Evolutionary conservation across 2,113 vertebrate species (phyloP).

Genomic region (Tricholaema leucomelas): DNA sequence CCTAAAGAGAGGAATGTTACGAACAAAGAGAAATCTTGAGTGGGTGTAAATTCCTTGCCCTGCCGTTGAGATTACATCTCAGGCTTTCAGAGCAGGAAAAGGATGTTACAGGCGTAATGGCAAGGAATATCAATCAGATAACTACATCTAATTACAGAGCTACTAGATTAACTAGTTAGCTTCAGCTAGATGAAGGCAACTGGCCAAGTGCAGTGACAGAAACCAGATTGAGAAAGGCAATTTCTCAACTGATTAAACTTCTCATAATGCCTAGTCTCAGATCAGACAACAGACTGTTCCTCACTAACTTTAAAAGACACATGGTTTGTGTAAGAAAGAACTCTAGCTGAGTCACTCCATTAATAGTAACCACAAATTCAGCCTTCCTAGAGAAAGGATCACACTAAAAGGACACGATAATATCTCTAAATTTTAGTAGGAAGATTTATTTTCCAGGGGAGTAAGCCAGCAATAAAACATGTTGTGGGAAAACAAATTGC

Average conservation of each 20-base stretch:
- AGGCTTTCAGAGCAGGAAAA: constrained; percentile 42
- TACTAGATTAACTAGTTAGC: not conserved
- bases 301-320: not conserved
- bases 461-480: not conserved
- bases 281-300: not conserved
- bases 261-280: not conserved
- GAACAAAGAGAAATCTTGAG: constrained; percentile 17
- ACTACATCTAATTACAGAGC: not conserved
- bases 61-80: not conserved
- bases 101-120: constrained; percentile 40
- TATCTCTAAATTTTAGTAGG: not conserved
- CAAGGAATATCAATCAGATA: constrained; percentile 43
- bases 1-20: not conserved
- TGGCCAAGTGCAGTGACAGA: not conserved
- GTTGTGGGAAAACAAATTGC: not conserved
- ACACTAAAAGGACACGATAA: not conserved
- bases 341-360: not conserved
- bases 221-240: not conserved
- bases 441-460: not conserved
- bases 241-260: not conserved
- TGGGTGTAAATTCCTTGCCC: not conserved
- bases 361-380: not conserved
- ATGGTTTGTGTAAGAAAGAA: not conserved
- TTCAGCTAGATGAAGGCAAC: not conserved
- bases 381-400: not conserved